Conservation (phyloP, 2,888 invertebrate species). For the Seladonia tumulorum region DNA sequence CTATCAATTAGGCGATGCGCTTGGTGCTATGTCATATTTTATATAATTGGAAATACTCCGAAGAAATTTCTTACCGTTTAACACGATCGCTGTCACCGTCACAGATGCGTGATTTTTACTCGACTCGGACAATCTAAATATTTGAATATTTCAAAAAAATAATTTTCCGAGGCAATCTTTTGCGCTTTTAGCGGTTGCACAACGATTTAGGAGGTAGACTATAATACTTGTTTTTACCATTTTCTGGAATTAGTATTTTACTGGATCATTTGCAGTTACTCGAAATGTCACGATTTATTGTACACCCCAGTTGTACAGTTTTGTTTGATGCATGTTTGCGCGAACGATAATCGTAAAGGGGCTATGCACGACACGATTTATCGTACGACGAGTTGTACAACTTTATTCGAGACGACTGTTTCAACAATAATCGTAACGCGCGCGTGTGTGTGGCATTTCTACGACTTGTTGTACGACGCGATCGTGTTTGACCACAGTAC, state of each 20-base stretch:
- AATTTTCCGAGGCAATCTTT: too few species aligned
- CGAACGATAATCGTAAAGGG: slow-evolving; percentile 4
- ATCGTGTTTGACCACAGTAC: slow-evolving; percentile 3
- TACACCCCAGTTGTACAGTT: neutral
- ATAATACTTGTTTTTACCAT: neutral
- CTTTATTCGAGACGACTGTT: neutral
- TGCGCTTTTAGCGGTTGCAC: neutral
- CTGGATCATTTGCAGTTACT: neutral
- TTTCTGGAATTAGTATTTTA: neutral
- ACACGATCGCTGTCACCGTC: neutral
- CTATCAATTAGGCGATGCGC: neutral
- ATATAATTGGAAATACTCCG: neutral
- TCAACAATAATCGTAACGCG: slow-evolving; percentile 11
- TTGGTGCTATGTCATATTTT: neutral
- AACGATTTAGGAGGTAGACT: neutral
- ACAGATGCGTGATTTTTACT: neutral
- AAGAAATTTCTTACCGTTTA: neutral
- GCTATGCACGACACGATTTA: neutral
- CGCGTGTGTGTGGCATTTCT: neutral
- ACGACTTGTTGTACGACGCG: neutral
- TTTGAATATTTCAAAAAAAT: too few species aligned
- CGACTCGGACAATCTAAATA: too few species aligned
- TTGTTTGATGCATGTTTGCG: neutral
- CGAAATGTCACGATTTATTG: neutral
- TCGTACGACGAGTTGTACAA: neutral